A percentile compares a stretch with the other conserved stretches of the same genome.
Conservation (phyloP, 2,113 vertebrate genomes). For the Eira barbara region DNA sequence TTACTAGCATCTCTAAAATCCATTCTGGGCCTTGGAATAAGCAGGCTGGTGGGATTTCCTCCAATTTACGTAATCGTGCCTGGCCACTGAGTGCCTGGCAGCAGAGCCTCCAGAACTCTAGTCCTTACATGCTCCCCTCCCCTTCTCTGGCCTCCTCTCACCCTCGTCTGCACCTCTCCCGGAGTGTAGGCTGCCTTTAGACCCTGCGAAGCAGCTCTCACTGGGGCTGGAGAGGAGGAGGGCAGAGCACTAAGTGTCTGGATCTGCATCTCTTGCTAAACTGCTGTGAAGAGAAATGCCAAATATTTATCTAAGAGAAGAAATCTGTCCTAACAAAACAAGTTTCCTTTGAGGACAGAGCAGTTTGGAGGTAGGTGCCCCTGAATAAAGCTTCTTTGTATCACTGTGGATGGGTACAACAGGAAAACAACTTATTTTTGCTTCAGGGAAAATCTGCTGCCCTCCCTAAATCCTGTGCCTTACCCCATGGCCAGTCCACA, state of each 20-base stretch:
- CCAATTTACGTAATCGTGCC: neutral
- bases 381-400: neutral
- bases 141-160: neutral
- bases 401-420: neutral
- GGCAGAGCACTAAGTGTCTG: neutral
- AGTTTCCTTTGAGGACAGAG: constrained; percentile 12
- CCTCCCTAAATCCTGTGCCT: neutral
- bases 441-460: neutral
- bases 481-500: rapidly evolving
- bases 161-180: neutral
- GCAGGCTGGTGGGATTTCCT: neutral
- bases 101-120: neutral
- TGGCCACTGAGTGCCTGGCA: neutral
- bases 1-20: neutral
- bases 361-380: neutral
- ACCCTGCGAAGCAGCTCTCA: neutral
- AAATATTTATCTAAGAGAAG: constrained; percentile 33
- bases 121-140: rapidly evolving
- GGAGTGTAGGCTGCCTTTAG: neutral
- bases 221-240: neutral
- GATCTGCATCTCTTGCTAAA: neutral
- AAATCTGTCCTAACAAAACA: neutral
- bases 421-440: neutral
- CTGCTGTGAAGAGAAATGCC: constrained; percentile 11
- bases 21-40: neutral